Base-by-base conservation (phyloP, 1,140 invertebrate genomes). In the Drosophila ananassae region DNA sequence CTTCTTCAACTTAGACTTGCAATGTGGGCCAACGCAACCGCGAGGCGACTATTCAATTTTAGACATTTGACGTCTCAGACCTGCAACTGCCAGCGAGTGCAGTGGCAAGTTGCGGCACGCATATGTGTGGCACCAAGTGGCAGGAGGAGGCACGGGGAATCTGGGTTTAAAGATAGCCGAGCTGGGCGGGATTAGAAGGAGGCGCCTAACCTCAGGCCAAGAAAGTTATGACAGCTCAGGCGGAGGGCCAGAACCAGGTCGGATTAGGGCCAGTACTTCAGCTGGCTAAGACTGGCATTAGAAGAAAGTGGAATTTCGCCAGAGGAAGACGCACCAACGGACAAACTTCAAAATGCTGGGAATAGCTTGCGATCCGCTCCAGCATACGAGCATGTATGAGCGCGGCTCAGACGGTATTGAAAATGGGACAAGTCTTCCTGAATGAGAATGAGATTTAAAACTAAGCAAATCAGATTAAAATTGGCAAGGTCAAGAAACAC, bases 301-400 rank as follows among this genome's bases (percentile, higher is more conserved):
- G 79, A 83, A 62, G 68, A 58, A 62, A 51, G 28, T 62, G 58
- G 57, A 64, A 61, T 64, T 61, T 77, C 60, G 59, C 41, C 56
- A 37, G 71, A 60, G 51, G 9, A 61, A 77, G 51, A 75, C 71
- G 61, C 47, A 58, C 46, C 13, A 47, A 6, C 60, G 55, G 32
- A 73, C 34, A 57, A 34, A 5, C 25, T 6, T 10, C 53, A 85
- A 60, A 53, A 91, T 92, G 89, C 59, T 91, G 50, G 91, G 87
- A 66, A 85, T 91, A 48, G 92, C 90, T 24, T 91, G 93, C 37
- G 94, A 95, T 92, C 94, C 94, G 53, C 84, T 95, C 57, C 92
- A 95, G 66, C 94, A 95, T 71, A 95, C 94, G 25, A 95, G 94
- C 90, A 94, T 95, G 85, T 95, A 95, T 91, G 93, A 94, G 67